These are phyloP conservation scores for Drosophila flavopinicola DNA, from an alignment of 2,888 invertebrate genomes.

Conservation along the genomic window DNA sequence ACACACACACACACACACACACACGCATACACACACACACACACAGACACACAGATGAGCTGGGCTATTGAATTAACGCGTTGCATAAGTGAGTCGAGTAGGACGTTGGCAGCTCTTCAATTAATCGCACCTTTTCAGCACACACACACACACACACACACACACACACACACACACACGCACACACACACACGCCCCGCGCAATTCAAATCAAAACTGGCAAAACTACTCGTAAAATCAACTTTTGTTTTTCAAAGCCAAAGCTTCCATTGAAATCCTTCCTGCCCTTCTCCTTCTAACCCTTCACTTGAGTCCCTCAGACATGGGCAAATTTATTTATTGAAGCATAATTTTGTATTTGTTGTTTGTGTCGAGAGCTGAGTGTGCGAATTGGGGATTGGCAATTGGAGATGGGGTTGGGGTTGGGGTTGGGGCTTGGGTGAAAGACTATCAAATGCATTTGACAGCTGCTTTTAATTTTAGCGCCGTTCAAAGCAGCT, in stretches of 20 bases:
- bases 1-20: neutral
- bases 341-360: conserved; percentile 74
- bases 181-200: too few relatives aligned
- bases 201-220: conserved; percentile 56
- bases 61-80: conserved; percentile 59
- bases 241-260: conserved; percentile 46
- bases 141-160: conserved; percentile 26
- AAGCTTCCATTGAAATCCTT: conserved; percentile 5
- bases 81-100: conserved; percentile 30
- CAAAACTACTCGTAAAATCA: conserved; percentile 61
- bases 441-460: conserved; percentile 71
- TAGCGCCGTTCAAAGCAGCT: conserved; percentile 17
- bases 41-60: conserved; percentile 3
- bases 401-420: too few relatives aligned
- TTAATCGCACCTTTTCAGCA: conserved; percentile 80
- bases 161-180: conserved; percentile 7
- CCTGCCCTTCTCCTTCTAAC: neutral
- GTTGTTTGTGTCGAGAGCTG: conserved; percentile 30
- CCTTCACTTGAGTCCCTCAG: neutral
- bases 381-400: conserved; percentile 1
- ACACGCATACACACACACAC: neutral
- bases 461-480: conserved; percentile 73
- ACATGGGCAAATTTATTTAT: conserved; percentile 65
- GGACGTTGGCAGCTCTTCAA: conserved; percentile 65
- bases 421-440: conserved; percentile 15